phyloP scores from a whole-genome alignment of 2,888 invertebrate species.

The Lordiphosa andalusiaca region DNA sequence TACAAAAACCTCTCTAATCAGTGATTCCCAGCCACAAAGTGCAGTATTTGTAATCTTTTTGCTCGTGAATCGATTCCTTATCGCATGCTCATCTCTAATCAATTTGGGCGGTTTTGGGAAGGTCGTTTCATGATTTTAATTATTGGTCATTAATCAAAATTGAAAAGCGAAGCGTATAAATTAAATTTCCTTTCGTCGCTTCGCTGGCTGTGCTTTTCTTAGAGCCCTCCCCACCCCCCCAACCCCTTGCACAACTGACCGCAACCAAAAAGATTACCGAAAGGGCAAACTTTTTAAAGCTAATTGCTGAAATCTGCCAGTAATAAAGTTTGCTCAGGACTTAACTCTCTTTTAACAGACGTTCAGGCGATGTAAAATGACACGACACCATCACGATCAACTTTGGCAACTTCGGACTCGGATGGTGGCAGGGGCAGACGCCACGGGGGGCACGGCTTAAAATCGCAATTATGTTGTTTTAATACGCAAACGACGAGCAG shows the following conservation, averaged over 20 bases:
- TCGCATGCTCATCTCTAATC: slow-evolving; percentile 33
- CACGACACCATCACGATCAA: slow-evolving; percentile 30
- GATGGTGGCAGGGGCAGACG: slow-evolving; percentile 30
- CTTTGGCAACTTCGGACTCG: slow-evolving; percentile 44
- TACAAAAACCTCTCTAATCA: too few species aligned
- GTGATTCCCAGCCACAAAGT: too few species aligned
- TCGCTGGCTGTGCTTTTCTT: slow-evolving; percentile 8
- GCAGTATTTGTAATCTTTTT: too few species aligned
- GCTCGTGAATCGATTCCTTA: slow-evolving; percentile 3
- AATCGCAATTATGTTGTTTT: slow-evolving; percentile 68
- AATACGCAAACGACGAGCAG: slow-evolving; percentile 50
- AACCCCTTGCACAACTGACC: slow-evolving; percentile 22
- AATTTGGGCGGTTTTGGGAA: slow-evolving; percentile 23
- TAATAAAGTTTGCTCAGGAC: slow-evolving; percentile 35
- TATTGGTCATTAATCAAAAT: slow-evolving; percentile 51
- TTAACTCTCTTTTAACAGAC: slow-evolving; percentile 35
- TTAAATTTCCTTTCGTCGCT: slow-evolving; percentile 5
- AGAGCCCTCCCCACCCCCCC: too few species aligned
- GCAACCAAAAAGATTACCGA: background rate
- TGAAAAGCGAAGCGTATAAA: slow-evolving; percentile 32
- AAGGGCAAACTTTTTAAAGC: slow-evolving; percentile 42
- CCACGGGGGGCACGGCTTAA: slow-evolving; percentile 40
- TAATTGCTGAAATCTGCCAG: slow-evolving; percentile 26
- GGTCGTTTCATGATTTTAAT: slow-evolving; percentile 43
- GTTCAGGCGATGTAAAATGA: background rate